These are phyloP conservation scores for Urocyon cinereoargenteus DNA, from an alignment of 2,797 vertebrate species.

Conservation along the genomic window DNA sequence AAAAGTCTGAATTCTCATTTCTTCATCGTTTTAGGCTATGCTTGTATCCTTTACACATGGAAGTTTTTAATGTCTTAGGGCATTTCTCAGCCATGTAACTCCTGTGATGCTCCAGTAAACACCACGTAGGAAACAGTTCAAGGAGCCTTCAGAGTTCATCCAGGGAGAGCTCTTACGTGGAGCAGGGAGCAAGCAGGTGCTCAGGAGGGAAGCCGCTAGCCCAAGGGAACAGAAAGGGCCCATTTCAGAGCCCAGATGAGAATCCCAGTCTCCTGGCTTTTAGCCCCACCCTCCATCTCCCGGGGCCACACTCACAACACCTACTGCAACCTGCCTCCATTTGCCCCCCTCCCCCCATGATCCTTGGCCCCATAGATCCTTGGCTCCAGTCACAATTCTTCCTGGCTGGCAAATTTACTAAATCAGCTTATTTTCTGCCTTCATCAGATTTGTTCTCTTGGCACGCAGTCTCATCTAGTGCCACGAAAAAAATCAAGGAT, in stretches of 20 bases:
- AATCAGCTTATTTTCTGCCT: conserved; percentile 75
- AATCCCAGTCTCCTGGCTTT: background rate
- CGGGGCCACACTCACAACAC: background rate
- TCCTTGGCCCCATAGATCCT: background rate
- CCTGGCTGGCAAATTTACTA: conserved; percentile 64
- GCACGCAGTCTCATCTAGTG: conserved; percentile 22
- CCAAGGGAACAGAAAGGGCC: background rate
- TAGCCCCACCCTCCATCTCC: background rate
- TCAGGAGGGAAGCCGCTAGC: background rate
- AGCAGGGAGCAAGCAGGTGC: background rate
- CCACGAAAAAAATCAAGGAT: conserved; percentile 66
- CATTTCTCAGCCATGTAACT: background rate
- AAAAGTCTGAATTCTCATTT: background rate
- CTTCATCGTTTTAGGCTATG: conserved; percentile 13
- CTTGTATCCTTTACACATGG: background rate
- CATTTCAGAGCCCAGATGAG: background rate
- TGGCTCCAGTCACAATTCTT: conserved; percentile 17
- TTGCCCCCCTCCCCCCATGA: background rate
- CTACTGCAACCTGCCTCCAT: background rate
- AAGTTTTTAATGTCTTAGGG: conserved; percentile 10
- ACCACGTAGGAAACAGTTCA: background rate
- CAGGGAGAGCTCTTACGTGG: background rate
- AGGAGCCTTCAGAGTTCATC: background rate
- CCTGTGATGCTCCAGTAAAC: background rate
- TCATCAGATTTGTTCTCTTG: conserved; percentile 66